phyloP scores from a whole-genome alignment of 2,113 vertebrate species.

The Hyperopisus bebe region DNA sequence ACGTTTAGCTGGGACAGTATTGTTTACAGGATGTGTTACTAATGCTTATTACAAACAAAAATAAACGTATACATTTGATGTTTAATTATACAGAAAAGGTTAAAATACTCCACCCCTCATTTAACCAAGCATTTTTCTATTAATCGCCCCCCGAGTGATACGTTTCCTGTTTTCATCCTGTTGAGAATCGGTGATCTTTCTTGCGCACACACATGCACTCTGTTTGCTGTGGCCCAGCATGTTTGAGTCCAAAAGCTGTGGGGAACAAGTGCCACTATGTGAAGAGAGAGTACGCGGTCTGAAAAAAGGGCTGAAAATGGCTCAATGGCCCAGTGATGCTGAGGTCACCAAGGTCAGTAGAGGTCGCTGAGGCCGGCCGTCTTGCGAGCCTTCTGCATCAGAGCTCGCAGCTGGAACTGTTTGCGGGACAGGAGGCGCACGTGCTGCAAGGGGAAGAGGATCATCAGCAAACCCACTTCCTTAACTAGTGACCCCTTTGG shows the following conservation, averaged over 20 bases:
- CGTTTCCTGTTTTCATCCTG: neutral
- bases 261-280: neutral
- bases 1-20: neutral
- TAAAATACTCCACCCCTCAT: neutral
- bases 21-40: neutral
- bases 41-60: neutral
- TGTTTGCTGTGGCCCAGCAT: neutral
- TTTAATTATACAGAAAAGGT: neutral
- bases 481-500: neutral
- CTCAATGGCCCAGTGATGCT: neutral
- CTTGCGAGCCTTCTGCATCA: slow-evolving; percentile 99
- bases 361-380: slow-evolving; percentile 95
- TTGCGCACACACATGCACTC: neutral
- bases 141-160: neutral
- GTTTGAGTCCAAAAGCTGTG: neutral
- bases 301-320: neutral
- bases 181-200: neutral
- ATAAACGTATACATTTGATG: neutral
- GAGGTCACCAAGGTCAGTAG: slow-evolving; percentile 67
- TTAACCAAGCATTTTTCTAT: neutral
- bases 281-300: neutral
- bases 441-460: slow-evolving; percentile 62
- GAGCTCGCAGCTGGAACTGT: slow-evolving; percentile 95
- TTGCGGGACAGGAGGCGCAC: slow-evolving; percentile 94
- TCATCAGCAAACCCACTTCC: neutral